These are phyloP conservation scores for Melolontha melolontha DNA, from an alignment of 2,888 invertebrate species.

Conservation along the genomic window DNA sequence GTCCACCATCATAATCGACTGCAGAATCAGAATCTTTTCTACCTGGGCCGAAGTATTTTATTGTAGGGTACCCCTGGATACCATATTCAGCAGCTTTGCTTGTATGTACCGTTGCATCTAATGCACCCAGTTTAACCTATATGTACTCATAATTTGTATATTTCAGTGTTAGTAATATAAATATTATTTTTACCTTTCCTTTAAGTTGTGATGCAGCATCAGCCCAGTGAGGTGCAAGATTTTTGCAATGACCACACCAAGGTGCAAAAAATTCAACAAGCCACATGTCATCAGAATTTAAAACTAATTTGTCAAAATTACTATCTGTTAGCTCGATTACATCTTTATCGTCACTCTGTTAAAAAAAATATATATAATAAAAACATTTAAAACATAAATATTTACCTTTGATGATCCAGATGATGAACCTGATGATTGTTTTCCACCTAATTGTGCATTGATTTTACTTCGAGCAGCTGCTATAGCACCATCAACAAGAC, in stretches of 20 bases:
- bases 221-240: conserved; percentile 95
- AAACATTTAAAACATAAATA: neutral
- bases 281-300: conserved; percentile 96
- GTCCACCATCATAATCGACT: conserved; percentile 92
- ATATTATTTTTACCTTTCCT: conserved; percentile 77
- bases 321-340: conserved; percentile 95
- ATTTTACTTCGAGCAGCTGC: conserved; percentile 82
- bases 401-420: conserved; percentile 11
- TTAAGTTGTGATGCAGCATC: conserved; percentile 94
- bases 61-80: conserved; percentile 96
- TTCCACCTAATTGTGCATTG: conserved; percentile 76
- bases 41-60: conserved; percentile 89
- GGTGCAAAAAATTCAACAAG: conserved; percentile 98
- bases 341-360: conserved; percentile 66
- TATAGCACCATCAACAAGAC: conserved; percentile 87
- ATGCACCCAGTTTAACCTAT: conserved; percentile 88
- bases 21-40: conserved; percentile 77
- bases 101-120: conserved; percentile 95
- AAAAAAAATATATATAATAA: conserved; percentile 34
- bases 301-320: conserved; percentile 93
- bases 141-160: too few species aligned
- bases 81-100: conserved; percentile 84
- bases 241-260: conserved; percentile 98
- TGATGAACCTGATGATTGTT: conserved; percentile 54
- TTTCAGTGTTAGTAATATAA: neutral